A percentile compares a stretch with the other conserved stretches of the same genome.
Evolutionary conservation across 2,888 invertebrate species (phyloP).

Genomic region (Ochropacha duplaris): DNA sequence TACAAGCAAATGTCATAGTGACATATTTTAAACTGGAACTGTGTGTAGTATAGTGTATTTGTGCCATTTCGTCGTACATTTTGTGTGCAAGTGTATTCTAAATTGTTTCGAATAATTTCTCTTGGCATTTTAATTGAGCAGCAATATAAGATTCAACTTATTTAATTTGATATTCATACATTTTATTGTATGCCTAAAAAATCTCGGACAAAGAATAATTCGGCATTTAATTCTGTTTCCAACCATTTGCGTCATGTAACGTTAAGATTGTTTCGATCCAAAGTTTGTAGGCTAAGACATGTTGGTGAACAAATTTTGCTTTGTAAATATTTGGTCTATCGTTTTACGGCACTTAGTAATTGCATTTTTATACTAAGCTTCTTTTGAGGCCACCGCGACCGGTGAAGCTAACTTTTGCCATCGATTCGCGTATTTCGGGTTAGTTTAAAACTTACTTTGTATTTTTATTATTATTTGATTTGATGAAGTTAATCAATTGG

Average conservation of each 20-base stretch:
- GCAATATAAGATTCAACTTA: not conserved
- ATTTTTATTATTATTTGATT: not conserved
- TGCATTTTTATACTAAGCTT: conserved; percentile 59
- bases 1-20: conserved; percentile 10
- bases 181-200: not conserved
- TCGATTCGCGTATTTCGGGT: conserved; percentile 1
- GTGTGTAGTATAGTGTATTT: conserved; percentile 5
- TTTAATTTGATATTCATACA: not conserved
- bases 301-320: conserved; percentile 43
- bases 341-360: conserved; percentile 62
- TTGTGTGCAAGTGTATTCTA: not conserved
- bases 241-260: conserved; percentile 22
- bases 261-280: conserved; percentile 46
- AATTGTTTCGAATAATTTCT: not conserved
- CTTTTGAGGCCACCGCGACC: conserved; percentile 43
- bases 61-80: not conserved
- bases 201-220: not conserved
- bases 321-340: conserved; percentile 64
- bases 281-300: conserved; percentile 51
- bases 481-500: not conserved
- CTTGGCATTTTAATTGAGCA: not conserved
- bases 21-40: conserved; percentile 4
- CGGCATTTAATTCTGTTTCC: conserved; percentile 18
- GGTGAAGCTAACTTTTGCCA: not conserved
- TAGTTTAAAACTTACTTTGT: not conserved